Base-by-base conservation (phyloP, 1,140 invertebrate species). In the Carposina sasakii region DNA sequence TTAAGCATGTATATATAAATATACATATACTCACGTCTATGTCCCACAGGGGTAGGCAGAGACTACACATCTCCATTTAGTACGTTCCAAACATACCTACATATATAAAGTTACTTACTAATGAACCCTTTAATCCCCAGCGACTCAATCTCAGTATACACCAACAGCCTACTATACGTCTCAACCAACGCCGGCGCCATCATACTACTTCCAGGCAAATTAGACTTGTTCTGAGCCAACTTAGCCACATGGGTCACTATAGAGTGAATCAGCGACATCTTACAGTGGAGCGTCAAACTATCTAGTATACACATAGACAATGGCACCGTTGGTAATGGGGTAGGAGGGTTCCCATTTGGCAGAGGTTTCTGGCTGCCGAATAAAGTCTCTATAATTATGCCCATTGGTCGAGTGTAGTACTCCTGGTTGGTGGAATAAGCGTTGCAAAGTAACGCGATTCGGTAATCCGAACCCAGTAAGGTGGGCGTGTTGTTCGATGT, bases 111-210 rank as follows among this genome's bases (percentile, higher is more conserved):
- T n/a, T 67, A 90, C 90, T 90, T 85, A 95, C 95, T 94, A 52
- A 98, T 95, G 75, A 98, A 98, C 33, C 94, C 95, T 88, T 98
- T 99, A 34, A 98, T 98, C 20, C 97, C 96, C 5, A 98, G 87
- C 28, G 96, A 97, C 81, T 99, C 97, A 43, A 98, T 98, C 88
- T 99, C 97, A 19, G 95, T 97, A 61, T 98, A 98, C 0, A 98
- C 96, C 15, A 98, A 78, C 23, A 99, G 81, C 54, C 96, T 87
- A 36, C 94, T 95, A 76, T 98, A 99, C 0, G 97, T 98, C 84
- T 99, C 97, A 0, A 98, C 93, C 0, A 99, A 81, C 0, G 96
- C 96, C 1, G 97, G 96, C 1, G 96, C 91, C 46, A 97, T 86
- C 44, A 91, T 90, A 44, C 66, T 79, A 16, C 74, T 83, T 0